These are phyloP conservation scores for Malurus melanocephalus DNA, from an alignment of 2,113 vertebrate species.

Conservation along the genomic window DNA sequence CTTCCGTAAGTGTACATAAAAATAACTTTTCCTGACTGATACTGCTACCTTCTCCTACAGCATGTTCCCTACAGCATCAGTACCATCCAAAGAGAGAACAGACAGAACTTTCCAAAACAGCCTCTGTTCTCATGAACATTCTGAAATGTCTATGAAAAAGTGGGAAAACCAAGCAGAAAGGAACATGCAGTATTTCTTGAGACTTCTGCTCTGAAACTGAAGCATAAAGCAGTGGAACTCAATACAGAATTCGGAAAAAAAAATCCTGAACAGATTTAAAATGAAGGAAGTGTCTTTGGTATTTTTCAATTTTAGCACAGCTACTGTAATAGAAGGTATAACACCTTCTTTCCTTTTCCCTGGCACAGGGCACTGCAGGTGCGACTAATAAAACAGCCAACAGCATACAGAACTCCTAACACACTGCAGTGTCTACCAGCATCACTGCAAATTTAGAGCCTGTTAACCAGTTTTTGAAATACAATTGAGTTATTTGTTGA, in stretches of 20 bases:
- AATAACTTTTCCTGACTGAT: background rate
- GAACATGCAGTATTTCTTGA: background rate
- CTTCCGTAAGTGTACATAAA: background rate
- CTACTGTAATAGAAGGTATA: background rate
- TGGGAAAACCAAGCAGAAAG: background rate
- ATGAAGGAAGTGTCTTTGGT: background rate
- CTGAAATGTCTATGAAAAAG: fast-evolving
- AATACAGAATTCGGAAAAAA: background rate
- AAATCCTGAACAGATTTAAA: background rate
- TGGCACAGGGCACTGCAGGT: background rate
- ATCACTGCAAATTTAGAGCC: background rate
- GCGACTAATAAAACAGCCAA: background rate
- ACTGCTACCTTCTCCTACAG: background rate
- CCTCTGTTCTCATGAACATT: background rate
- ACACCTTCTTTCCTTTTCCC: background rate
- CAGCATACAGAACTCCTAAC: background rate
- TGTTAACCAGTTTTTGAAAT: background rate
- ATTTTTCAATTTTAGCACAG: background rate
- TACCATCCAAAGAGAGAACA: background rate
- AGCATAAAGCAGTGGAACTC: background rate
- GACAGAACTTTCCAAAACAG: background rate
- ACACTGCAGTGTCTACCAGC: background rate
- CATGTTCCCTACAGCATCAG: background rate
- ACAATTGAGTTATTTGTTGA: background rate
- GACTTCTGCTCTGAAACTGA: background rate